These are phyloP conservation scores for Laticauda laticaudata DNA, from an alignment of 2,113 vertebrate species.

Conservation along the genomic window DNA sequence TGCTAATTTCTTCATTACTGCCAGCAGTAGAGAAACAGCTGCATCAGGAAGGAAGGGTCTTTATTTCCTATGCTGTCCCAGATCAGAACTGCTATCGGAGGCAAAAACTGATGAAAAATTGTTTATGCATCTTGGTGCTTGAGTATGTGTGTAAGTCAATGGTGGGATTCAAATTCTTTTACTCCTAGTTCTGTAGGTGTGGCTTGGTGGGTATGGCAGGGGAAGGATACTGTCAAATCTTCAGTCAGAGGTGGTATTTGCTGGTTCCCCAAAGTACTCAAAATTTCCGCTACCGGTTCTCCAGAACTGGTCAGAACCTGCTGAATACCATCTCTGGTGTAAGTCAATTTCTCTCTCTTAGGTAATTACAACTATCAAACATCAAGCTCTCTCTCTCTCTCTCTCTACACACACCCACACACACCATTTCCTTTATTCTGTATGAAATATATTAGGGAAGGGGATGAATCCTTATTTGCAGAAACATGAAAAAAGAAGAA, in stretches of 20 bases:
- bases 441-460: not conserved
- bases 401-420: not conserved
- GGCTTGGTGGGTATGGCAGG: no score
- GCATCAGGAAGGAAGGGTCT: not conserved
- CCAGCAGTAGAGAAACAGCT: not conserved
- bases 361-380: no score
- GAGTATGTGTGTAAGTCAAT: not conserved
- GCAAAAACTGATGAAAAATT: not conserved
- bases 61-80: not conserved
- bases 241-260: no score
- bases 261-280: no score
- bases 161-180: no score
- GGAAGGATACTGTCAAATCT: no score
- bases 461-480: not conserved
- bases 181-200: no score
- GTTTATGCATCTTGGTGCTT: not conserved
- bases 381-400: no score
- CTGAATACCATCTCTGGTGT: not conserved
- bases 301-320: no score
- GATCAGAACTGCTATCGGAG: not conserved
- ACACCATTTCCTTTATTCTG: not conserved
- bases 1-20: not conserved
- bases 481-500: not conserved
- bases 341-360: not conserved
- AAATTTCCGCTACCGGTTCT: no score